phyloP scores from a whole-genome alignment of 2,888 invertebrate species.

The Criorhina ranunculi region DNA sequence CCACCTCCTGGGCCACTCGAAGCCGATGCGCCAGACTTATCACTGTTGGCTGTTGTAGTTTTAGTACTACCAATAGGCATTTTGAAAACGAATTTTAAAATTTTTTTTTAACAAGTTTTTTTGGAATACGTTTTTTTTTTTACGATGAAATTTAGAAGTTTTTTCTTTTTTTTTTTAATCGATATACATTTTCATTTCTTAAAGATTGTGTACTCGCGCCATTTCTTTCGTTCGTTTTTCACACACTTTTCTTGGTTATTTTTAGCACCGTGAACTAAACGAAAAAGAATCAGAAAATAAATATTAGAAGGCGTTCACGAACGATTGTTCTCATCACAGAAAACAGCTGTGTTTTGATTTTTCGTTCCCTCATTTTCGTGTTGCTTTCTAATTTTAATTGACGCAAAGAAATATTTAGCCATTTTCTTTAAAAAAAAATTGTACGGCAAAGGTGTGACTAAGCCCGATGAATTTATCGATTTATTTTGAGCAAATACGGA shows the following conservation, averaged over 20 bases:
- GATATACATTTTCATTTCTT: slow-evolving; percentile 49
- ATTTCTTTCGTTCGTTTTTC: slow-evolving; percentile 35
- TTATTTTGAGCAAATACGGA: slow-evolving; percentile 27
- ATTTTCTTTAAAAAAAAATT: slow-evolving; percentile 13
- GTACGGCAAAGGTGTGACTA: slow-evolving; percentile 26
- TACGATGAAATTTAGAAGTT: not conserved
- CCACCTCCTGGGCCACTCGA: slow-evolving; percentile 79
- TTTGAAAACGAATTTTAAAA: slow-evolving; percentile 48
- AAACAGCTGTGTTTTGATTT: slow-evolving; percentile 62
- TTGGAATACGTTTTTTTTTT: slow-evolving; percentile 41
- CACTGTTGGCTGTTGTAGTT: slow-evolving; percentile 75
- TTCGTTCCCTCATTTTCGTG: slow-evolving; percentile 3
- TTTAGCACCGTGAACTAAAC: slow-evolving; percentile 66
- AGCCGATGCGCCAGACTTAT: slow-evolving; percentile 73
- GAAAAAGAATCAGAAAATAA: slow-evolving; percentile 28
- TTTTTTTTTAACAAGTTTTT: slow-evolving; percentile 30
- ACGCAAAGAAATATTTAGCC: slow-evolving; percentile 38
- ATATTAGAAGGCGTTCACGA: slow-evolving; percentile 27
- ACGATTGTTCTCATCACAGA: slow-evolving; percentile 34
- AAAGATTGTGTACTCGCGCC: slow-evolving; percentile 28
- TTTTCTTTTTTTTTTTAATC: slow-evolving; percentile 11
- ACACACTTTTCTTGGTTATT: slow-evolving; percentile 65
- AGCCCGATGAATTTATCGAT: slow-evolving; percentile 24
- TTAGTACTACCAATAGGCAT: slow-evolving; percentile 84
- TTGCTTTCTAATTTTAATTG: slow-evolving; percentile 42